Base-by-base conservation (phyloP, 2,113 vertebrate species). In the Ctenomys sociabilis region DNA sequence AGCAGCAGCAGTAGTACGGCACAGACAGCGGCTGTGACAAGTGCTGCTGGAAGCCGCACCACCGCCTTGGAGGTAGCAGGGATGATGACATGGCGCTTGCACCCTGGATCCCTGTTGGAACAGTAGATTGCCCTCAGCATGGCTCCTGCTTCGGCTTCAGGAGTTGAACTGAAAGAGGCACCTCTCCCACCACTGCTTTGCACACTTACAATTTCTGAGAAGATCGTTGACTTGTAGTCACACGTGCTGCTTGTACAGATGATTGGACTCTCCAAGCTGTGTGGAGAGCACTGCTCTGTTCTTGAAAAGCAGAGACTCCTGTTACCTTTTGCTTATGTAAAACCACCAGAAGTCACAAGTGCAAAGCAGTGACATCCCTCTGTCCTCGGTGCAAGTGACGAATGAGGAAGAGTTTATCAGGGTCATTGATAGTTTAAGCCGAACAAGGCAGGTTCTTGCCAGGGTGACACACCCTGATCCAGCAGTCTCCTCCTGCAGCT, bases 31-130 rank as follows among this genome's bases (percentile, higher is more conserved):
- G 66, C 28, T 1, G 45, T 52, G 63, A 75, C 73, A 32, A 30
- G 80, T 88, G 92, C 88, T 92, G 80, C 96, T 64, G 93, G 77
- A 14, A 80, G 90, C 28, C 85, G 30, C 2, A 17, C 91, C 40
- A 5, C 85, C 14, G 0, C 2, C 75, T 92, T 37, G 3, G 85
- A 85, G 85, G n/a, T 12, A 22, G 21, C 32, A 4, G 6, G 64
- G 91, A 57, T 57, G 61, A n/a, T 45, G 86, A 70, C 70, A 88
- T 28, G 5, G 40, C 0, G 3, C 66, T 61, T 3, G 49, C 45
- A 9, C 77, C 82, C 14, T 13, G 49, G 68, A 0, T 11, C 59
- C 92, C 5, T 61, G 26, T 75, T 54, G 68, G 84, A 91, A 26
- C 37, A 30, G 17, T 88, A 83, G 64, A 5, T 57, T 49, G 85